These are phyloP conservation scores for Bursaphelenchus mucronatus DNA, from an alignment of 1,140 invertebrate species.

Conservation along the genomic window DNA sequence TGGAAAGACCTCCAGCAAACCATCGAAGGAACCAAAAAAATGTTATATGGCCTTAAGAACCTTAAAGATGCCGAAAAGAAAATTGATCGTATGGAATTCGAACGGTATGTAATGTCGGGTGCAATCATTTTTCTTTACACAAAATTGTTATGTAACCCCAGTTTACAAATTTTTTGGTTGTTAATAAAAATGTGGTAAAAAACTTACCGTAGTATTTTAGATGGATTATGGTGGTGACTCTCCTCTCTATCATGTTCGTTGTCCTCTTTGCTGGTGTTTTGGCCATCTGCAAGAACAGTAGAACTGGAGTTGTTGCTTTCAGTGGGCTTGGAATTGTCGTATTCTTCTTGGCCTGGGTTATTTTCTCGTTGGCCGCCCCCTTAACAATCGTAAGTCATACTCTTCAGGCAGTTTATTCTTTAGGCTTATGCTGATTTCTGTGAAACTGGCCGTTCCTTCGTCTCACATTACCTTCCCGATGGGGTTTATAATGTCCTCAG, in stretches of 20 bases:
- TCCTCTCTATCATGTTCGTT: slow-evolving; percentile 36
- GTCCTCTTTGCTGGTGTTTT: slow-evolving; percentile 45
- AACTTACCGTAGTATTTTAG: slow-evolving; percentile 20
- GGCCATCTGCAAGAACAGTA: slow-evolving; percentile 40
- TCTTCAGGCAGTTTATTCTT: slow-evolving; percentile 9
- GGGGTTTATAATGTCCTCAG: slow-evolving; percentile 33
- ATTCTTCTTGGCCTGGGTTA: slow-evolving; percentile 40
- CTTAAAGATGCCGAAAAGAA: slow-evolving; percentile 17
- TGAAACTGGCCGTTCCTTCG: slow-evolving; percentile 20
- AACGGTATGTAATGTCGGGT: slow-evolving; percentile 7
- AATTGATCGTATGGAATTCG: slow-evolving; percentile 24
- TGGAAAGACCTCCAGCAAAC: slow-evolving; percentile 20
- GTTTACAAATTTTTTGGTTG: too few species aligned
- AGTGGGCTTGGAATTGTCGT: slow-evolving; percentile 42
- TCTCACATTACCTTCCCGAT: slow-evolving; percentile 26
- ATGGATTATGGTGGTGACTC: slow-evolving; percentile 38
- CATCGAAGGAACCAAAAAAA: slow-evolving; percentile 9
- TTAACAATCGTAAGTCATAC: slow-evolving; percentile 28
- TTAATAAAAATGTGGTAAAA: not conserved
- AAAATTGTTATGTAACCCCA: too few species aligned
- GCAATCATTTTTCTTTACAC: not conserved
- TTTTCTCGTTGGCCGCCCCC: slow-evolving; percentile 44
- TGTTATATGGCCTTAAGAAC: slow-evolving; percentile 11
- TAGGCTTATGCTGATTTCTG: slow-evolving; percentile 38
- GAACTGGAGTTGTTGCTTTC: slow-evolving; percentile 37